Conservation (phyloP, 2,113 vertebrate species). For the Chaetops frenatus region DNA sequence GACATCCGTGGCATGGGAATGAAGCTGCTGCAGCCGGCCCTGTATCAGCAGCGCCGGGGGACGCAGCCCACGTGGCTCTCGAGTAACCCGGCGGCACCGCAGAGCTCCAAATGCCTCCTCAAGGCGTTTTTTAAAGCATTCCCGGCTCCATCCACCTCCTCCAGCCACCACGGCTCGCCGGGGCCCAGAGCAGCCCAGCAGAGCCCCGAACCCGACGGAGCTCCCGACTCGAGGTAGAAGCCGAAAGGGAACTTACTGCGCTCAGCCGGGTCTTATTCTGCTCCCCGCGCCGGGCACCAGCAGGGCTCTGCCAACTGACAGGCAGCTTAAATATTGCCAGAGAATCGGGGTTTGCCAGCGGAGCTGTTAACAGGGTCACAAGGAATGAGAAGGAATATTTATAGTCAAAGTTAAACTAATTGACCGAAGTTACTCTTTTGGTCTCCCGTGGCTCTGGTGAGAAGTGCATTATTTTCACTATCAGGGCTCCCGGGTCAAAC, state of each 20-base stretch:
- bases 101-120: background rate
- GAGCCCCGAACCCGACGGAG: background rate
- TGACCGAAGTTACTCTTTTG: slow-evolving; percentile 3
- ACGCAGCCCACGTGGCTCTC: background rate
- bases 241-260: slow-evolving; percentile 54
- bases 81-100: background rate
- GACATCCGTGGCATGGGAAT: slow-evolving; percentile 45
- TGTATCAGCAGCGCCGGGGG: background rate
- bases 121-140: background rate
- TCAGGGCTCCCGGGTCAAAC: slow-evolving; percentile 59
- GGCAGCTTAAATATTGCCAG: slow-evolving; percentile 64
- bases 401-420: slow-evolving; percentile 47
- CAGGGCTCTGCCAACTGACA: slow-evolving; percentile 29
- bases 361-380: slow-evolving; percentile 48
- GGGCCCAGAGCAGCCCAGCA: background rate
- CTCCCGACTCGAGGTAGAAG: background rate
- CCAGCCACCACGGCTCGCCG: fast-evolving
- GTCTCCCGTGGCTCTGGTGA: slow-evolving; percentile 6
- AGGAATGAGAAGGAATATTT: slow-evolving; percentile 43
- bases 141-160: background rate
- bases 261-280: slow-evolving; percentile 47
- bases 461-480: slow-evolving; percentile 27
- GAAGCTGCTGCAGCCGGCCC: background rate
- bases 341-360: slow-evolving; percentile 43
- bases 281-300: slow-evolving; percentile 14